Conservation (phyloP, 2,888 invertebrate genomes). For the Hylaea fasciaria region DNA sequence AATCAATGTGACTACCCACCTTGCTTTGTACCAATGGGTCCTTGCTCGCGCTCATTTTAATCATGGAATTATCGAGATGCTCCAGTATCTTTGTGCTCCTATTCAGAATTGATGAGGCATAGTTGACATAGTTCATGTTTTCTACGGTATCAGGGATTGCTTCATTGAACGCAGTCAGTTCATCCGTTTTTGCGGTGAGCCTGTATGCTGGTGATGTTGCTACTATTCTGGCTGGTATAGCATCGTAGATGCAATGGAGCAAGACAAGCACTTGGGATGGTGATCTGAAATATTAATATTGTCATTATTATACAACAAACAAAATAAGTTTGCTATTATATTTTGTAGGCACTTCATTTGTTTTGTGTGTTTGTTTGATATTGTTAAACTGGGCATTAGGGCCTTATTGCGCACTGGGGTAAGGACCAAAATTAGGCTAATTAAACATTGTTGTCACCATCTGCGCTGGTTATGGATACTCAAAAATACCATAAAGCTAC, state of each 20-base stretch:
- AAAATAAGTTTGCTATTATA: no score
- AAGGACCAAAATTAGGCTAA: no score
- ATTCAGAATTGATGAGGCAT: conserved; percentile 56
- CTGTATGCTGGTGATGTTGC: conserved; percentile 57
- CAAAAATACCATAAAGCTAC: no score
- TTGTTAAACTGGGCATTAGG: no score
- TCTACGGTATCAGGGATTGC: conserved; percentile 25
- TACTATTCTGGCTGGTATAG: conserved; percentile 64
- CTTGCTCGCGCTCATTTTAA: conserved; percentile 66
- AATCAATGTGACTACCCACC: conserved; percentile 65
- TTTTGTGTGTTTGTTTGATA: no score
- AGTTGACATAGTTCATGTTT: conserved; percentile 47
- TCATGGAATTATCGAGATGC: conserved; percentile 65
- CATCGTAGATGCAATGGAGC: conserved; percentile 71
- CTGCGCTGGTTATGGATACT: no score
- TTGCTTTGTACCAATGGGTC: conserved; percentile 48
- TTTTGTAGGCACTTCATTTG: no score
- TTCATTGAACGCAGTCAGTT: conserved; percentile 51
- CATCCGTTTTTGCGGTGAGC: conserved; percentile 52
- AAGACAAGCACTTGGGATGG: conserved; percentile 65
- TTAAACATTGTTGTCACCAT: no score
- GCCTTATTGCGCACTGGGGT: no score
- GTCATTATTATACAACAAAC: no score
- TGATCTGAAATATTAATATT: conserved; percentile 61
- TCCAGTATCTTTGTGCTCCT: conserved; percentile 57